Conservation (phyloP, 2,113 vertebrate species). For the Neogale vison region DNA sequence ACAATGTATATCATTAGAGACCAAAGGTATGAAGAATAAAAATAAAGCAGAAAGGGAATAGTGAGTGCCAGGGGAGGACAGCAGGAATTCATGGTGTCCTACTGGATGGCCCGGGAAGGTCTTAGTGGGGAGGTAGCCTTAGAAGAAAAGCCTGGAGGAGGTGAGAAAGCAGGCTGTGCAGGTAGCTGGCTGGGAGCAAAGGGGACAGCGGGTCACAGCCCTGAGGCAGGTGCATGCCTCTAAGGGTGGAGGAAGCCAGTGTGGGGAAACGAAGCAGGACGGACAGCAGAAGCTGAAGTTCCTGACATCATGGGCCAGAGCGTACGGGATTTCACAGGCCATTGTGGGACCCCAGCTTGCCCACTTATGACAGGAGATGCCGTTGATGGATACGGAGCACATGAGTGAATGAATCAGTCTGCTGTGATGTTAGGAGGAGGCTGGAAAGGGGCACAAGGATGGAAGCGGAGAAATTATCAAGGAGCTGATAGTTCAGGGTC, state of each 20-base stretch:
- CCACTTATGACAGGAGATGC: not conserved
- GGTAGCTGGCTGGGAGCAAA: not conserved
- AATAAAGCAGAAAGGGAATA: not conserved
- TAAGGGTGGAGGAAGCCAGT: not conserved
- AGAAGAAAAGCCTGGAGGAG: not conserved
- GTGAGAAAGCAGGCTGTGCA: not conserved
- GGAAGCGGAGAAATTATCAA: not conserved
- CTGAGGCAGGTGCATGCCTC: not conserved
- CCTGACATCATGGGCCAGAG: not conserved
- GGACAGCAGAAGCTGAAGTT: not conserved
- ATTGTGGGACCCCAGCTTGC: not conserved
- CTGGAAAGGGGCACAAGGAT: not conserved
- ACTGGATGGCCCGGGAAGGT: not conserved
- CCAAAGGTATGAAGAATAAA: not conserved
- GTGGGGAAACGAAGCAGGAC: not conserved
- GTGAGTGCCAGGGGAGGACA: not conserved
- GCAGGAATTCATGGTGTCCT: not conserved
- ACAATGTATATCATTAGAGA: not conserved
- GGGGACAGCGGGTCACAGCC: not conserved
- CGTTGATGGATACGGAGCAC: not conserved
- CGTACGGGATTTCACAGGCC: not conserved
- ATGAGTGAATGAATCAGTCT: not conserved
- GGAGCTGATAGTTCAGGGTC: not conserved
- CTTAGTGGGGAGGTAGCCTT: not conserved
- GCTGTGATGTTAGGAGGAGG: not conserved